These are phyloP conservation scores for Cryptocephalus primarius DNA, from an alignment of 2,888 invertebrate species.

Conservation along the genomic window DNA sequence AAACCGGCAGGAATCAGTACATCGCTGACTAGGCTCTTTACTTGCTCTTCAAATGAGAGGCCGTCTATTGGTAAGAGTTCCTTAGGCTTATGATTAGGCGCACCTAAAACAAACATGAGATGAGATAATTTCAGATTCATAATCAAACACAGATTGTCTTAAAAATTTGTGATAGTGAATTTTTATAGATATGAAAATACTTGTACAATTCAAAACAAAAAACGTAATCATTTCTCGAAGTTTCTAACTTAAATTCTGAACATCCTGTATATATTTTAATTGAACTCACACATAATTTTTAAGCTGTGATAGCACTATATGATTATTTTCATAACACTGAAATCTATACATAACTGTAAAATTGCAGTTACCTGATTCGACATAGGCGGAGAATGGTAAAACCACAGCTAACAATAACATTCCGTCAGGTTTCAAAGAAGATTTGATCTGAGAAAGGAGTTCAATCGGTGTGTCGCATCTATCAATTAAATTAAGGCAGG, in stretches of 20 bases:
- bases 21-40: slow-evolving; percentile 52
- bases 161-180: no score
- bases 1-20: slow-evolving; percentile 59
- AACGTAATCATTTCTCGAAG: no score
- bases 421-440: slow-evolving; percentile 62
- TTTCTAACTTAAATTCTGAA: no score
- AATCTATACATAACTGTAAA: background rate
- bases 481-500: slow-evolving; percentile 89
- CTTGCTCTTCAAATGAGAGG: slow-evolving; percentile 67
- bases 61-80: slow-evolving; percentile 60
- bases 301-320: no score
- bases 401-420: slow-evolving; percentile 80
- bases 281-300: no score
- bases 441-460: slow-evolving; percentile 64
- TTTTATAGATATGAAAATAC: no score
- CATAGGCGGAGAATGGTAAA: slow-evolving; percentile 88
- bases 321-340: no score
- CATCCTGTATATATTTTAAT: no score
- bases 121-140: no score
- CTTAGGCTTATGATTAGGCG: slow-evolving; percentile 57
- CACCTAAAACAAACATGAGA: slow-evolving; percentile 33
- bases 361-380: slow-evolving; percentile 61
- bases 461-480: slow-evolving; percentile 78
- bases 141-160: no score
- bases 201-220: no score